A percentile compares a stretch with the other conserved stretches of the same genome.
phyloP scores from a whole-genome alignment of 2,113 vertebrate species.

The Pampusana beccarii region DNA sequence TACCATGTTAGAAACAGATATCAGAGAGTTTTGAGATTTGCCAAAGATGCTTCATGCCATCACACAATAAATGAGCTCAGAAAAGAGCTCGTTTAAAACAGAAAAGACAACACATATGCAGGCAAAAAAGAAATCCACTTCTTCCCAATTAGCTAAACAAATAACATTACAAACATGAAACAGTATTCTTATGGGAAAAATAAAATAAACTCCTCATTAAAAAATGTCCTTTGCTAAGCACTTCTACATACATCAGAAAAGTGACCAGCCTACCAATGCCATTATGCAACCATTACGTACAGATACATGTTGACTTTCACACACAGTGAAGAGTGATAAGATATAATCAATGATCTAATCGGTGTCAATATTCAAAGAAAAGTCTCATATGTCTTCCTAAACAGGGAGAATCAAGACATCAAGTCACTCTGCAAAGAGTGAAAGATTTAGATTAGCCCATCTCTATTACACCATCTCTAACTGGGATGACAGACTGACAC shows the following conservation, averaged over 20 bases:
- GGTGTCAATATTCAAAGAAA: background rate
- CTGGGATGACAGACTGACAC: background rate
- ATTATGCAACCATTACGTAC: background rate
- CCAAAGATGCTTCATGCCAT: background rate
- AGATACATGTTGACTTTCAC: background rate
- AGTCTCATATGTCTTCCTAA: background rate
- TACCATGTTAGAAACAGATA: background rate
- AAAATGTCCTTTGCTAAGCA: constrained; percentile 36
- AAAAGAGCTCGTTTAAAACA: no score
- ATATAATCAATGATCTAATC: background rate
- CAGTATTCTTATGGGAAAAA: constrained; percentile 50
- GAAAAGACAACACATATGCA: background rate
- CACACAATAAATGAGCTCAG: background rate
- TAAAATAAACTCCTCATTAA: constrained; percentile 61
- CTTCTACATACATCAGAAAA: background rate
- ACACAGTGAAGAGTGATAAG: background rate
- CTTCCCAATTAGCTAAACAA: constrained; percentile 45
- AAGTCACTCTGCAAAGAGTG: background rate
- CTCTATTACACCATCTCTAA: background rate
- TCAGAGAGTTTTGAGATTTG: background rate
- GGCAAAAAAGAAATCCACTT: constrained; percentile 30
- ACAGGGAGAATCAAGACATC: background rate
- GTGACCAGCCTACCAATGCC: background rate
- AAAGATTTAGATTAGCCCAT: background rate
- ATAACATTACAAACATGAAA: constrained; percentile 15